Evolutionary conservation across 2,113 vertebrate species (phyloP), one percentile per base, ranked within the genome.

Genomic region (Lanius collurio): DNA sequence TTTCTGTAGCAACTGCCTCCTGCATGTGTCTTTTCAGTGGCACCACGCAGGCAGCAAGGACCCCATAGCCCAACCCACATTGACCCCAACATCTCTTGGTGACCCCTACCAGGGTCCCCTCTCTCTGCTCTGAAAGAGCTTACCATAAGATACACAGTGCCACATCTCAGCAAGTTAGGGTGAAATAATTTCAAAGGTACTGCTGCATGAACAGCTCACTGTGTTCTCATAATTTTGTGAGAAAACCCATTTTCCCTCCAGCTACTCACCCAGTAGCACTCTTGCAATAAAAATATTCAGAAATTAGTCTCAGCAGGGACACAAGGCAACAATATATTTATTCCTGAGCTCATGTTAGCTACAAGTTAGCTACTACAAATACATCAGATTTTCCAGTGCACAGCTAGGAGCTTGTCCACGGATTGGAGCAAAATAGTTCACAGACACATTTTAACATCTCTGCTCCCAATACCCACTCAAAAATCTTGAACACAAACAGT

Each of bases 41-140:
- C 28, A 68, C 14, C 60, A 15, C 0, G 0, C 2, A 2, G 55
- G 23, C 41, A 69, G 37, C 0, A 0, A 70, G 65, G 37, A 74
- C 24, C 37, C 19, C 7, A 13, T 11, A 41, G 6, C 6, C 33
- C 55, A 91, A 17, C 28, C 31, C 2, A 1, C 22, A 7, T 13
- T 4, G 7, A 30, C 7, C 52, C 14, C 18, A 49, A 0, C 15
- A 31, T 5, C 39, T 50, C 30, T 1, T 47, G 55, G 11, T 8
- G 12, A 13, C 5, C 17, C 10, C 37, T 49, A 35, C 21, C 27
- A 63, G 11, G n/a, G 6, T 9, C n/a, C 28, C 23, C n/a, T n/a
- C 53, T 23, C 46, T 15, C 53, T 55, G 33, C 35, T 47, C 77
- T 68, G 17, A 28, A 44, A 46, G 15, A 59, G 42, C 6, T 47